phyloP scores from a whole-genome alignment of 2,888 invertebrate genomes.

The Agriopis aurantiaria region DNA sequence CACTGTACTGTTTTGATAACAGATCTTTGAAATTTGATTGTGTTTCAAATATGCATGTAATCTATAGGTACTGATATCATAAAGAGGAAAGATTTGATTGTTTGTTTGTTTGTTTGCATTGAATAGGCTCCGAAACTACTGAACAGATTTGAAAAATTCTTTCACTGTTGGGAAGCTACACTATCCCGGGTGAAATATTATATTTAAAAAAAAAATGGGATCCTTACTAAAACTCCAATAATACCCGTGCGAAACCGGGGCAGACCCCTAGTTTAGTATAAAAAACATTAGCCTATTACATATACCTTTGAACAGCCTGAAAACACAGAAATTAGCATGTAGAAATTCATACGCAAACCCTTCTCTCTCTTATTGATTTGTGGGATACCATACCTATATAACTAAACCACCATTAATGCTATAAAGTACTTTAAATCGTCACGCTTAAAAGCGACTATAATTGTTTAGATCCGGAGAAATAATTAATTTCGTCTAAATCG shows the following conservation, averaged over 20 bases:
- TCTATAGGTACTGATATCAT: too few species aligned
- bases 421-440: slow-evolving; percentile 33
- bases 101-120: too few species aligned
- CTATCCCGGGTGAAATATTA: too few species aligned
- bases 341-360: too few species aligned
- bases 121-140: too few species aligned
- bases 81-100: too few species aligned
- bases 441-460: slow-evolving; percentile 37
- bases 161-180: too few species aligned
- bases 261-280: not conserved
- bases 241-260: too few species aligned
- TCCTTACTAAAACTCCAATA: too few species aligned
- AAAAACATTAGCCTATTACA: not conserved
- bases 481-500: slow-evolving; percentile 78
- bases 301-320: not conserved
- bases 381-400: not conserved
- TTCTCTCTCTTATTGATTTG: not conserved
- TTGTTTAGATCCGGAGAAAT: slow-evolving; percentile 58
- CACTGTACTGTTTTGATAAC: slow-evolving; percentile 40
- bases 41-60: not conserved
- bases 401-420: not conserved
- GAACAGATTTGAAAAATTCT: too few species aligned
- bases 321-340: not conserved
- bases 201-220: too few species aligned
- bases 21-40: slow-evolving; percentile 38